These are phyloP conservation scores for Apteryx mantelli DNA, from an alignment of 2,113 vertebrate species.

Conservation along the genomic window DNA sequence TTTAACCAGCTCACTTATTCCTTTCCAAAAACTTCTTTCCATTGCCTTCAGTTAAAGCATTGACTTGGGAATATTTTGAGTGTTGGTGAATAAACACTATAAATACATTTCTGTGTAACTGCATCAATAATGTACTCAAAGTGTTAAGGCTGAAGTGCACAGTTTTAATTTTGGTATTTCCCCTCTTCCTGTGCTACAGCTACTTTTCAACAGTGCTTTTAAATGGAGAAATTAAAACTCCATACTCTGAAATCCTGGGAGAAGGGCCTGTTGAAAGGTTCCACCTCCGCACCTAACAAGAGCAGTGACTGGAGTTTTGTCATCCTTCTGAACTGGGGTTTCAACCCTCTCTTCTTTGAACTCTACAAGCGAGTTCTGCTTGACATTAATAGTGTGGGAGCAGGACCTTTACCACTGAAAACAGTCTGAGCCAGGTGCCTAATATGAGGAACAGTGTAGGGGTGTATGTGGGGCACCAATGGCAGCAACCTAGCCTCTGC, in stretches of 20 bases:
- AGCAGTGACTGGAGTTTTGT: background rate
- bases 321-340: background rate
- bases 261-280: background rate
- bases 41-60: background rate
- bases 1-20: background rate
- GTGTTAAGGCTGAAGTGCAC: background rate
- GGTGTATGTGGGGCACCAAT: background rate
- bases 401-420: background rate
- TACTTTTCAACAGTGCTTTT: background rate
- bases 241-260: background rate
- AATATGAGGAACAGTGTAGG: background rate
- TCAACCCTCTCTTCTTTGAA: background rate
- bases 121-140: background rate
- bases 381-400: background rate
- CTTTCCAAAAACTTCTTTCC: constrained; percentile 12
- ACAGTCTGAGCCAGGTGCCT: background rate
- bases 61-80: background rate
- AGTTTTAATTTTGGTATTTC: background rate
- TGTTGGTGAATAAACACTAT: background rate
- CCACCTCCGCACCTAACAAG: background rate
- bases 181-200: background rate
- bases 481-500: background rate
- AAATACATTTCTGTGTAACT: background rate
- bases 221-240: background rate
- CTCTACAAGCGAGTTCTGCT: background rate